These are phyloP conservation scores for Rhynchotus rufescens DNA, from an alignment of 2,797 vertebrate genomes.

Conservation along the genomic window DNA sequence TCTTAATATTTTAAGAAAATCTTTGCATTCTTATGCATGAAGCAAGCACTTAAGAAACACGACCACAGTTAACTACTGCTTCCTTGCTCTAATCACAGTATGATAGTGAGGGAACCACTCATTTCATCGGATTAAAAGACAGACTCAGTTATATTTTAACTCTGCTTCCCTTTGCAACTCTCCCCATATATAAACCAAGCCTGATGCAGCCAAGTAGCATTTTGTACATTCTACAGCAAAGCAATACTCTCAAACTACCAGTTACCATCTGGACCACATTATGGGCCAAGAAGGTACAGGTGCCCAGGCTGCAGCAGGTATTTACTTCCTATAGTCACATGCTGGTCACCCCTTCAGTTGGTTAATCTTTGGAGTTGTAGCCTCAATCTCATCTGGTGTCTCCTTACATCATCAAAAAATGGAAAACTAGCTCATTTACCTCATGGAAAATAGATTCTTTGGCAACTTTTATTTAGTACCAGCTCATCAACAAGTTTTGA, in stretches of 20 bases:
- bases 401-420: neutral
- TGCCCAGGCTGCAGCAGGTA: neutral
- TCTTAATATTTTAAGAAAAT: neutral
- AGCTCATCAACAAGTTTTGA: neutral
- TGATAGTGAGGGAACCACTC: neutral
- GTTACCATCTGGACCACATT: neutral
- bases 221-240: neutral
- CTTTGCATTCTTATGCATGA: neutral
- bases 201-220: neutral
- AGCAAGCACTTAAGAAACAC: neutral
- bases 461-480: neutral
- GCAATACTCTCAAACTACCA: neutral
- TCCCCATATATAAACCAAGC: neutral
- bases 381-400: accelerated
- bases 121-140: neutral
- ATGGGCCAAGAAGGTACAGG: neutral
- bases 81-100: neutral
- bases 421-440: neutral
- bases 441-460: neutral
- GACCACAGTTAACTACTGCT: neutral
- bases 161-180: neutral
- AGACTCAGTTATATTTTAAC: neutral
- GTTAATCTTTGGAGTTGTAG: neutral
- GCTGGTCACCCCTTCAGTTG: neutral
- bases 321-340: neutral